Evolutionary conservation across 2,888 invertebrate genomes (phyloP).

Genomic region (Drosophila borealis): DNA sequence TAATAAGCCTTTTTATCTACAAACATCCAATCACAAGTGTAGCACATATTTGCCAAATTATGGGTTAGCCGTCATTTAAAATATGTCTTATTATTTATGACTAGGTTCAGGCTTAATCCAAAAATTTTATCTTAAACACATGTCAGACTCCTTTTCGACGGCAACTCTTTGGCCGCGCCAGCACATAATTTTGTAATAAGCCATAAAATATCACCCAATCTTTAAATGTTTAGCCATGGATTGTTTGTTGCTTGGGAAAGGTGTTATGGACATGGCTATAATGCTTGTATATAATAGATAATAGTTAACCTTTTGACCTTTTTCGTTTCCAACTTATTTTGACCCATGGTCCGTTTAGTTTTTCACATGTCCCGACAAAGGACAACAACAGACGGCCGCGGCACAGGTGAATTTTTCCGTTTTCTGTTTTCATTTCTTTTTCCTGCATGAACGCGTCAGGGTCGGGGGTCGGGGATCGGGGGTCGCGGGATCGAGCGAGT

Average conservation of each 20-base stretch:
- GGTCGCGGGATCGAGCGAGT: constrained; percentile 4
- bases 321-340: constrained; percentile 43
- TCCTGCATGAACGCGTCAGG: background rate
- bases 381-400: constrained; percentile 49
- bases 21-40: constrained; percentile 24
- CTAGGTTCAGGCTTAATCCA: constrained; percentile 1
- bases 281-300: constrained; percentile 42
- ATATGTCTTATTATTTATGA: constrained; percentile 57
- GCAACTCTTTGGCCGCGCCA: constrained; percentile 26
- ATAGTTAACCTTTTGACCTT: constrained; percentile 65
- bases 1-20: constrained; percentile 7
- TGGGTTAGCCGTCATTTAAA: constrained; percentile 28
- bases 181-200: constrained; percentile 76
- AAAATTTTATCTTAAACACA: constrained; percentile 34
- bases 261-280: constrained; percentile 55
- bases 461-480: background rate
- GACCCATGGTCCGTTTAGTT: constrained; percentile 45
- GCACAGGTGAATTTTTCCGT: constrained; percentile 70
- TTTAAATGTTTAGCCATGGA: constrained; percentile 18
- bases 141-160: constrained; percentile 23
- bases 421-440: constrained; percentile 8
- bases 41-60: constrained; percentile 64
- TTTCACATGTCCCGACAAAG: constrained; percentile 65
- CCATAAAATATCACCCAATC: constrained; percentile 73
- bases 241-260: constrained; percentile 43